Base-by-base conservation (phyloP, 2,888 invertebrate species). In the Hipparchia semele region DNA sequence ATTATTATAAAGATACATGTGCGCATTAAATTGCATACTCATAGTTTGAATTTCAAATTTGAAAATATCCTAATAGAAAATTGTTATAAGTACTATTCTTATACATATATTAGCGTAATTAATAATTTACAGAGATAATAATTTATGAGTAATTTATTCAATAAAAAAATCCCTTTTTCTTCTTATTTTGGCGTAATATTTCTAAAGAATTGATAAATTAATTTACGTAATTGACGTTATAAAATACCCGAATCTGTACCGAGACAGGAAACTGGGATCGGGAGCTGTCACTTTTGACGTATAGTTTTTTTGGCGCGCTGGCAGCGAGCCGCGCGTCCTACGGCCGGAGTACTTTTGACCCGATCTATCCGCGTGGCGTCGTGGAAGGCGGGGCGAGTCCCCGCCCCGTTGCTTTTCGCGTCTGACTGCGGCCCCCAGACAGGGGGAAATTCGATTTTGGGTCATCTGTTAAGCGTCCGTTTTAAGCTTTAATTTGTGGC, bases 401-500 rank as follows among this genome's bases (percentile, higher is more conserved):
- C 92, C 92, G 92, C 92, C 92, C 91, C 91, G 83, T 90, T 91
- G 92, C 92, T 91, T 69, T 69, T 69, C 89, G 87, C 84, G 76
- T 89, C 88, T 89, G 89, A 88, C 84, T 79, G 79, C 75, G 66
- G 79, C 79, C 83, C 85, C 84, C 83, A 83, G 82, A 81, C 82
- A 79, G 87, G 87, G 90, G 86, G 89, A 83, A 80, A 83, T 88
- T 91, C 91, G 91, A 91, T 92, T 91, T 90, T 93, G 93, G 92
- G 93, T 93, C 92, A 93, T 92, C 91, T 92, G 93, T 92, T 93
- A 93, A 93, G 89, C 92, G 90, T 85, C 90, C 92, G 90, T 88
- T 93, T 93, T 93, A 93, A 93, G 93, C 93, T 93, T 93, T 93
- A 93, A 93, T 93, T 93, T 93, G 93, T 93, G 93, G 93, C 88